phyloP scores from a whole-genome alignment of 64 coral and sea anemone genomes.

The Actinia tenebrosa region DNA sequence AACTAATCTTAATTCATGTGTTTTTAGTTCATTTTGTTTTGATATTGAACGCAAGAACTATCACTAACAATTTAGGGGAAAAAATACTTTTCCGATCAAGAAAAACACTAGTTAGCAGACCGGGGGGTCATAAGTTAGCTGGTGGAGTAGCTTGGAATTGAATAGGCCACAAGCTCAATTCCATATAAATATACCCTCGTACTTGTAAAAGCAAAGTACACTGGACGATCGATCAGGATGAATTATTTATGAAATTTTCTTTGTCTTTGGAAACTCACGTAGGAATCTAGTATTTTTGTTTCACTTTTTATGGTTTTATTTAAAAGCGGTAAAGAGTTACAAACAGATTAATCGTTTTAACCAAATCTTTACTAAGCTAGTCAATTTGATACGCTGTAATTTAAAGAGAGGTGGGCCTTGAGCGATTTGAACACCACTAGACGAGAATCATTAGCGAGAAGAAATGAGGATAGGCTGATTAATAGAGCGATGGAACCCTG shows the following conservation, averaged over 20 bases:
- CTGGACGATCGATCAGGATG: neutral
- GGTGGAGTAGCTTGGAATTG: neutral
- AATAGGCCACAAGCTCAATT: neutral
- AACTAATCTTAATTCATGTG: neutral
- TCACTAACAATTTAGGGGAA: neutral
- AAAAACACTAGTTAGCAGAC: neutral
- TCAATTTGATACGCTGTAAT: neutral
- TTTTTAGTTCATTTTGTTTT: neutral
- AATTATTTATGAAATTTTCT: slow-evolving; percentile 5
- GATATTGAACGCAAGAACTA: neutral
- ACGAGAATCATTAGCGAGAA: neutral
- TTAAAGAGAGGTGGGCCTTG: neutral
- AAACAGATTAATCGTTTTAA: neutral
- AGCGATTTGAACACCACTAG: neutral
- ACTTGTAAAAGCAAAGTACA: neutral
- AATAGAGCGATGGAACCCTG: neutral
- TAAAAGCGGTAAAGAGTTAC: neutral
- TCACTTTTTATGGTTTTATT: neutral
- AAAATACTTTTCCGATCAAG: neutral
- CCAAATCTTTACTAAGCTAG: neutral
- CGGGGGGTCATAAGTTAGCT: neutral
- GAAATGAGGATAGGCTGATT: neutral
- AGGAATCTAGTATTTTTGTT: neutral
- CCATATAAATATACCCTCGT: neutral
- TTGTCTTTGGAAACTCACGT: slow-evolving; percentile 20